A percentile compares a stretch with the other conserved stretches of the same genome.
These are phyloP conservation scores for Acanthornis magna DNA, from an alignment of 2,797 vertebrate genomes.

Conservation along the genomic window DNA sequence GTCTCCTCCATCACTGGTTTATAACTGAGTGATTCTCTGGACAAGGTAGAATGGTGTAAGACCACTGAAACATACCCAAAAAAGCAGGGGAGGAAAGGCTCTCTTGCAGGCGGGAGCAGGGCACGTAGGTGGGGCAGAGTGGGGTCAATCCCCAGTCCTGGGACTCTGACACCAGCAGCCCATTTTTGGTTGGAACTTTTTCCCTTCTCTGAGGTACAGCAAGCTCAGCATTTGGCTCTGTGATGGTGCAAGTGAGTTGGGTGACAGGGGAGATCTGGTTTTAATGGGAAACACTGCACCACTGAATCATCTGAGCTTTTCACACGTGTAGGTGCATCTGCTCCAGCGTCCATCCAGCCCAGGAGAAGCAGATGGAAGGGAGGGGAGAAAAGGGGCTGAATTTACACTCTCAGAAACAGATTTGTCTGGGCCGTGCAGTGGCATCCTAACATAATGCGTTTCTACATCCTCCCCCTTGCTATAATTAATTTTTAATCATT, in stretches of 20 bases:
- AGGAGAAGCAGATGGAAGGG: background rate
- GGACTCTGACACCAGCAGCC: background rate
- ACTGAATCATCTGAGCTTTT: background rate
- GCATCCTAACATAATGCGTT: background rate
- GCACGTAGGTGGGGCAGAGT: background rate
- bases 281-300: background rate
- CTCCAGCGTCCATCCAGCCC: background rate
- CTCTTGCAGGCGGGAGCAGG: background rate
- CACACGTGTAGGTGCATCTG: background rate
- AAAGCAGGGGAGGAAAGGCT: accelerated
- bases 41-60: background rate
- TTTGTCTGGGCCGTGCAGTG: background rate
- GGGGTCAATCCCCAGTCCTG: accelerated
- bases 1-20: background rate
- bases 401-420: background rate
- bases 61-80: background rate
- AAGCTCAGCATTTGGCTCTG: background rate
- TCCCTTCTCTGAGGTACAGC: background rate
- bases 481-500: constrained; percentile 65
- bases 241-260: background rate
- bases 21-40: background rate
- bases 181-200: background rate
- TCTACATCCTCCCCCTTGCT: constrained; percentile 36
- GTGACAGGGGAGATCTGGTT: background rate
- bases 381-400: background rate